phyloP scores from a whole-genome alignment of 2,797 vertebrate species.

The Xiphophorus birchmanni region DNA sequence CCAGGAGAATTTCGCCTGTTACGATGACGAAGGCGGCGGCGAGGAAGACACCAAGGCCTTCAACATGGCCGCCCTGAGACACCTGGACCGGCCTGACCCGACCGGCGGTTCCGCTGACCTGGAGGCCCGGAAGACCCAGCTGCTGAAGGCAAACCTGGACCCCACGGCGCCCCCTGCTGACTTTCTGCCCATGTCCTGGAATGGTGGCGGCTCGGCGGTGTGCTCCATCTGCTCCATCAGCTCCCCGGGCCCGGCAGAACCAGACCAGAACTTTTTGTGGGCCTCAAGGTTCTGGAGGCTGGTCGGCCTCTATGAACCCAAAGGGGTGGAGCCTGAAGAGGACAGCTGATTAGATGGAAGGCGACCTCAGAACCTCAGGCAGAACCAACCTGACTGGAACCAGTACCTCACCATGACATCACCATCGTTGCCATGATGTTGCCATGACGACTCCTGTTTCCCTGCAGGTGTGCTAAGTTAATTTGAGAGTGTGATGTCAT shows the following conservation, averaged over 20 bases:
- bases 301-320: constrained; percentile 73
- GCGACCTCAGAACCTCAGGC: not conserved
- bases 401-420: not conserved
- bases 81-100: constrained; percentile 40
- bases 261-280: constrained; percentile 91
- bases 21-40: constrained; percentile 92
- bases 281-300: constrained; percentile 90
- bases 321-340: constrained; percentile 20
- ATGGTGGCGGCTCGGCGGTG: constrained; percentile 86
- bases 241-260: constrained; percentile 11
- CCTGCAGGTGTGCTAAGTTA: too few species aligned
- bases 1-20: constrained; percentile 89
- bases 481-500: too few species aligned
- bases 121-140: not conserved
- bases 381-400: not conserved
- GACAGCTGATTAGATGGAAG: not conserved
- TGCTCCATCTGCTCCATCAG: constrained; percentile 82
- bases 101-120: rapidly evolving
- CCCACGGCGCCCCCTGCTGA: constrained; percentile 86
- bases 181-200: constrained; percentile 90
- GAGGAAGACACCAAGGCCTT: constrained; percentile 94
- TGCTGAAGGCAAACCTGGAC: constrained; percentile 84
- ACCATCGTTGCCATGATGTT: too few species aligned
- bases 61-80: constrained; percentile 88
- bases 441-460: too few species aligned